Conservation (phyloP, 1,140 invertebrate genomes). For the Brachionus koreanus region DNA sequence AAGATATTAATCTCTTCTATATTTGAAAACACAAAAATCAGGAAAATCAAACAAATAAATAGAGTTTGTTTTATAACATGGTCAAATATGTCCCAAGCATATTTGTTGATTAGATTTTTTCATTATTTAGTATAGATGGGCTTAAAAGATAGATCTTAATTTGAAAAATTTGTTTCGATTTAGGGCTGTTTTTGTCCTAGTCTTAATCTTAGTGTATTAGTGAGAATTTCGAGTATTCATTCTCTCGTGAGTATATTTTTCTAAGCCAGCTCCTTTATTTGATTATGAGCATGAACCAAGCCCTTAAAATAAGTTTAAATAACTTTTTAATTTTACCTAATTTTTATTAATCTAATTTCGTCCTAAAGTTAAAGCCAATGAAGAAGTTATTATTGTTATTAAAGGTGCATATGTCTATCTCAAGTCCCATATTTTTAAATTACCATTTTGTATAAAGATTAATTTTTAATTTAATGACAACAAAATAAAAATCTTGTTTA, state of each 20-base stretch:
- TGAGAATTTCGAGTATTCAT: not conserved
- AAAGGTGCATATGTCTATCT: not conserved
- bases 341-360: not conserved
- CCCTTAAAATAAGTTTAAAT: slow-evolving; percentile 3
- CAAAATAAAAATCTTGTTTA: not conserved
- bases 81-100: slow-evolving; percentile 5
- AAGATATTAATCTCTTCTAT: not conserved
- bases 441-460: not conserved
- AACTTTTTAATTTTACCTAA: slow-evolving; percentile 5
- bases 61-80: slow-evolving; percentile 3
- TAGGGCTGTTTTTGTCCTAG: not conserved
- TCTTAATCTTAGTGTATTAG: not conserved
- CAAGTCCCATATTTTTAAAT: too few relatives aligned
- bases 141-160: not conserved
- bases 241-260: not conserved
- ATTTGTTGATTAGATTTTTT: not conserved
- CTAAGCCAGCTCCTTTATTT: slow-evolving; percentile 5
- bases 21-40: not conserved
- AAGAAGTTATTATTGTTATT: not conserved
- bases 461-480: not conserved
- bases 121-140: not conserved
- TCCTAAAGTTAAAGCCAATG: not conserved
- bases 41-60: slow-evolving; percentile 3
- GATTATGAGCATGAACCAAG: not conserved
- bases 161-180: not conserved